phyloP scores from a whole-genome alignment of 2,797 vertebrate species.

The Smutsia temminckii region DNA sequence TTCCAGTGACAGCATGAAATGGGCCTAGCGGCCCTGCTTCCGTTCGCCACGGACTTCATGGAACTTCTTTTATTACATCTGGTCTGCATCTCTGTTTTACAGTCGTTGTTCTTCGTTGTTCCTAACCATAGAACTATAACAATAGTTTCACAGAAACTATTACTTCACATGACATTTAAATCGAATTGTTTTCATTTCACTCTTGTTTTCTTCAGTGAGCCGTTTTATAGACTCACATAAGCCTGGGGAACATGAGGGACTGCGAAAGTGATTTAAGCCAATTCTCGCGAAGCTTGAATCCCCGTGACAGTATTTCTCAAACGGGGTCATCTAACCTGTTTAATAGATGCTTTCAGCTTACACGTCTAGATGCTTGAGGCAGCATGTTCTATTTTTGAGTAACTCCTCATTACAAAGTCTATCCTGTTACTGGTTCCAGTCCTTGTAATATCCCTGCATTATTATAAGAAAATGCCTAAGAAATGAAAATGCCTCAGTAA shows the following conservation, averaged over 20 bases:
- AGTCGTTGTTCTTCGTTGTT: not conserved
- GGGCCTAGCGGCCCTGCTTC: not conserved
- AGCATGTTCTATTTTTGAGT: not conserved
- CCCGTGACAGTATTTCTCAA: not conserved
- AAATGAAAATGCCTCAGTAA: not conserved
- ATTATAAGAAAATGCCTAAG: not conserved
- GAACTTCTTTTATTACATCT: not conserved
- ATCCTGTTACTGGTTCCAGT: not conserved
- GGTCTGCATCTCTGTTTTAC: not conserved
- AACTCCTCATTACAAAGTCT: constrained; percentile 2
- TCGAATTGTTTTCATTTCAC: not conserved
- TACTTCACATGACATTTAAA: not conserved
- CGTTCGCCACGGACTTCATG: not conserved
- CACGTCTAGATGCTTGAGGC: not conserved
- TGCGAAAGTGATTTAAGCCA: not conserved
- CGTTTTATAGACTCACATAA: not conserved
- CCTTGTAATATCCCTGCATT: not conserved
- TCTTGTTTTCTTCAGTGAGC: not conserved
- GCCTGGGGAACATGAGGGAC: not conserved
- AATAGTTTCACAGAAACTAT: not conserved
- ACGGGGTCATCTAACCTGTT: not conserved
- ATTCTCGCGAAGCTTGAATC: not conserved
- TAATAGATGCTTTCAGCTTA: not conserved
- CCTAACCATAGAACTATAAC: not conserved
- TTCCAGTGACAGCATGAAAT: not conserved